These are phyloP conservation scores for Clanis bilineata DNA, from an alignment of 2,888 invertebrate genomes.

Conservation along the genomic window DNA sequence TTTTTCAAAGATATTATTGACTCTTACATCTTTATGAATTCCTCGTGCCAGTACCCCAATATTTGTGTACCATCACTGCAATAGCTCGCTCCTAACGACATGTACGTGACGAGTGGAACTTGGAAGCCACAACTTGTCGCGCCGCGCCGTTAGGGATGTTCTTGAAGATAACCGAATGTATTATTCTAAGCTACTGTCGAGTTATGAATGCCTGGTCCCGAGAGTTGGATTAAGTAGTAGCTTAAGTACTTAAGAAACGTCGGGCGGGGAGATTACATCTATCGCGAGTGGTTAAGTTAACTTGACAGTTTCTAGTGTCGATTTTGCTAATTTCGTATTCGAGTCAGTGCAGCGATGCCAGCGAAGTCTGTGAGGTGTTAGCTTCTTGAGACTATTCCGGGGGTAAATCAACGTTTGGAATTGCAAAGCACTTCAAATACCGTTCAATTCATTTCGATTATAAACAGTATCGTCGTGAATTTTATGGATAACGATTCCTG, in stretches of 20 bases:
- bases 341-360: not conserved
- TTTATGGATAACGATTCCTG: not conserved
- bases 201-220: slow-evolving; percentile 54
- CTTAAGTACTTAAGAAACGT: slow-evolving; percentile 20
- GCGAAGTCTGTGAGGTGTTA: not conserved
- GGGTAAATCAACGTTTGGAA: not conserved
- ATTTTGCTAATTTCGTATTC: not conserved
- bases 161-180: slow-evolving; percentile 57
- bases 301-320: not conserved
- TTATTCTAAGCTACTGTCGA: slow-evolving; percentile 56
- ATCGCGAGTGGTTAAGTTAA: slow-evolving; percentile 16
- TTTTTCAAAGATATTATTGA: too few species aligned
- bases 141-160: slow-evolving; percentile 41
- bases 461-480: too few species aligned
- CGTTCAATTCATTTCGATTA: not conserved
- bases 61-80: slow-evolving; percentile 62
- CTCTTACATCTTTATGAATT: slow-evolving; percentile 43
- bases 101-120: slow-evolving; percentile 59
- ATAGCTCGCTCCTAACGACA: slow-evolving; percentile 66
- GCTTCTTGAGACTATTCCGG: not conserved
- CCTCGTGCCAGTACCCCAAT: slow-evolving; percentile 38
- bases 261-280: slow-evolving; percentile 22
- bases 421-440: not conserved
- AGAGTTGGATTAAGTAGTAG: slow-evolving; percentile 42
- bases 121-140: slow-evolving; percentile 42